A percentile compares a stretch with the other conserved stretches of the same genome.
Evolutionary conservation across 2,113 vertebrate genomes (phyloP).

Genomic region (Sinocyclocheilus maitianheensis): DNA sequence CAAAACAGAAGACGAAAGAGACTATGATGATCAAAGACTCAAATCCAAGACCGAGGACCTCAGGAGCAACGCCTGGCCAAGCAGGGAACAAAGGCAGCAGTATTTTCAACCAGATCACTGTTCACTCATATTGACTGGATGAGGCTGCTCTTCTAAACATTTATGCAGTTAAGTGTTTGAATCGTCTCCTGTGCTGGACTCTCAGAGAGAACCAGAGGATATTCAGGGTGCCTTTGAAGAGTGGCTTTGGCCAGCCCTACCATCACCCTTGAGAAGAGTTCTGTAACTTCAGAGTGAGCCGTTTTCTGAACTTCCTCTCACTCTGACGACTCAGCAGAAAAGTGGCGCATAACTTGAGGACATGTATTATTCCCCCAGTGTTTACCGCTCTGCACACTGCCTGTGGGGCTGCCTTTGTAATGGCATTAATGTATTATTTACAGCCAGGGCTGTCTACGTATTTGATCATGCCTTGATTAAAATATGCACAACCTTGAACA

Average conservation of each 20-base stretch:
- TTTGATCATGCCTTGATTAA: slow-evolving; percentile 74
- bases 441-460: slow-evolving; percentile 62
- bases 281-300: slow-evolving; percentile 44
- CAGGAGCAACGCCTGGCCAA: slow-evolving; percentile 26
- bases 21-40: slow-evolving; percentile 36
- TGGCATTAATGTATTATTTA: slow-evolving; percentile 76
- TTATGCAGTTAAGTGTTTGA: slow-evolving; percentile 24
- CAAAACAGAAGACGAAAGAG: slow-evolving; percentile 37
- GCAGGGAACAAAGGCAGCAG: slow-evolving; percentile 31
- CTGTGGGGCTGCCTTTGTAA: slow-evolving; percentile 63
- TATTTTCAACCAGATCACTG: slow-evolving; percentile 30
- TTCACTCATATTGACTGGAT: slow-evolving; percentile 27
- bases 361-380: slow-evolving; percentile 61
- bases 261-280: slow-evolving; percentile 41
- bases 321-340: slow-evolving; percentile 59
- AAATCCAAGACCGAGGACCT: slow-evolving; percentile 13
- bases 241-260: slow-evolving; percentile 29
- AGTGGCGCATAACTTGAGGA: slow-evolving; percentile 55
- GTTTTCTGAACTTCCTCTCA: slow-evolving; percentile 46
- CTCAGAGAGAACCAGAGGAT: not conserved
- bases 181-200: slow-evolving; percentile 20
- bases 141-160: slow-evolving; percentile 25
- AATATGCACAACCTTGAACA: slow-evolving; percentile 60
- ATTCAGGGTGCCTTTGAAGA: not conserved
- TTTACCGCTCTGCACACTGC: slow-evolving; percentile 49